Evolutionary conservation across 2,113 vertebrate species (phyloP).

Genomic region (Haplotaxodon microlepis): DNA sequence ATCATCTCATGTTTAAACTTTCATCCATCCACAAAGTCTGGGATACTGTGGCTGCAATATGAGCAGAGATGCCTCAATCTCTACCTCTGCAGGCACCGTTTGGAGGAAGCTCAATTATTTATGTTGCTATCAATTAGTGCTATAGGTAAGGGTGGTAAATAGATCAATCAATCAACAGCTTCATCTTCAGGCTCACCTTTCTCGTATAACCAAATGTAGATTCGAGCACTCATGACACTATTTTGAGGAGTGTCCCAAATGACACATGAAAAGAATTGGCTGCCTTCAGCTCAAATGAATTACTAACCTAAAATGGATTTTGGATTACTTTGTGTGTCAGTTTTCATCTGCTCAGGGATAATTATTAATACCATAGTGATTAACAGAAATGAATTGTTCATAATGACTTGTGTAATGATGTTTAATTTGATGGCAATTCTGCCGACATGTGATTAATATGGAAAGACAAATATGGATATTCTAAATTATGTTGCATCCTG

Average conservation of each 20-base stretch:
- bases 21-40: background rate
- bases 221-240: background rate
- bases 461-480: background rate
- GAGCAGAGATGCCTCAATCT: background rate
- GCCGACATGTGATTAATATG: constrained; percentile 4
- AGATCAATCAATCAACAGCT: background rate
- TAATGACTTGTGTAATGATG: background rate
- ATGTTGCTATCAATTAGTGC: background rate
- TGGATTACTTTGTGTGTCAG: constrained; percentile 34
- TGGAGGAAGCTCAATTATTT: background rate
- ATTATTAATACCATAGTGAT: constrained; percentile 45
- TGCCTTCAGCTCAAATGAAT: constrained; percentile 25
- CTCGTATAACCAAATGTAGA: background rate
- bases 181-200: background rate
- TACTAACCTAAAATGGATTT: constrained; percentile 23
- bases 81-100: background rate
- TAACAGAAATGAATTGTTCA: constrained; percentile 3
- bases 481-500: background rate
- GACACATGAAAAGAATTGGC: background rate
- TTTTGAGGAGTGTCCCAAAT: background rate
- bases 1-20: background rate
- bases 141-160: background rate
- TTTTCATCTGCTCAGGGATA: constrained; percentile 31
- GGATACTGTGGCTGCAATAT: background rate
- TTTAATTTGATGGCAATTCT: constrained; percentile 2